Evolutionary conservation across 2,113 vertebrate species (phyloP), one percentile per base, ranked within the genome.

Genomic region (Anolis carolinensis): DNA sequence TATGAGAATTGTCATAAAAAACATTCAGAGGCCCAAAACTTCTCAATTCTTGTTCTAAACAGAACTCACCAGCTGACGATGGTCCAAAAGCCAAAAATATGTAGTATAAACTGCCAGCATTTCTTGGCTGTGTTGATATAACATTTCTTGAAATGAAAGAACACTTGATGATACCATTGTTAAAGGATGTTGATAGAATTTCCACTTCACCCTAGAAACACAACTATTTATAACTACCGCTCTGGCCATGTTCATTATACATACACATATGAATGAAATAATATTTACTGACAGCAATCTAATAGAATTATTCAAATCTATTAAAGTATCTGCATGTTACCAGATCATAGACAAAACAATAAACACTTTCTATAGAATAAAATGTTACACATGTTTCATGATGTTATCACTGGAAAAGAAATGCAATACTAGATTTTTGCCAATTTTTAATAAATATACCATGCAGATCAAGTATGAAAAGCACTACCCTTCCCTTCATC

Each of bases 61-160:
- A 18, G 27, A n/a, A 80, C 74, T 83, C 44, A 97, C 96, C 96
- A 39, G 81, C 77, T 50, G 0, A 82, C 44, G 89, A 90, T 63
- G 93, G 79, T 78, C 97, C 97, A 21, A 81, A 62, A 34, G 92
- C 95, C 85, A 95, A 94, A 90, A 97, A 68, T 23, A 97, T 73
- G 83, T 95, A 91, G 76, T 95, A 96, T 36, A 76, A 21, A 27
- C 34, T 91, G 16, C 67, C 79, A 20, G 81, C 80, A 39, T 85
- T 71, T 81, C 85, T 92, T 79, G 88, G 79, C 62, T 82, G 79
- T 8, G 90, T 96, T 21, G 94, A 95, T 52, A 97, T 93, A 0
- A 23, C 6, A 72, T 96, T 95, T 23, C 2, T 87, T 25, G 96
- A 96, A n/a, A 89, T 95, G 81, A 97, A 97, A 81, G 94, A 95